Percentiles rank a stretch among this genome's conserved stretches.
phyloP scores from a whole-genome alignment of 2,888 invertebrate genomes.

The Liopterus haemorrhoidalis region DNA sequence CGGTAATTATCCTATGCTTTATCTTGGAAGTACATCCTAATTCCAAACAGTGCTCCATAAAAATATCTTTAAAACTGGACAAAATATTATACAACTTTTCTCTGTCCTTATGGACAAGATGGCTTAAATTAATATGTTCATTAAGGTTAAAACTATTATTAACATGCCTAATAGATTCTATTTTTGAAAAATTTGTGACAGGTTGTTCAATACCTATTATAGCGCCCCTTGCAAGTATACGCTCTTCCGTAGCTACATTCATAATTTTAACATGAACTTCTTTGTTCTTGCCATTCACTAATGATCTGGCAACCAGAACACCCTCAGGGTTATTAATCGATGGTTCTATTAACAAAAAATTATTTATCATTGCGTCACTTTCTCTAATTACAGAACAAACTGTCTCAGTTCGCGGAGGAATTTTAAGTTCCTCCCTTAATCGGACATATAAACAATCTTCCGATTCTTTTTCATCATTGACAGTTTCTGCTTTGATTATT shows the following conservation, averaged over 20 bases:
- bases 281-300: neutral
- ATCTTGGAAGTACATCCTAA: slow-evolving; percentile 13
- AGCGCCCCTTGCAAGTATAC: slow-evolving; percentile 1
- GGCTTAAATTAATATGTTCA: neutral
- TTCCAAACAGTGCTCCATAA: neutral
- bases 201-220: neutral
- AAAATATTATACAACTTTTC: neutral
- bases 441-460: neutral
- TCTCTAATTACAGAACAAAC: slow-evolving; percentile 1
- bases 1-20: slow-evolving; percentile 11
- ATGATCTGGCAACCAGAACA: slow-evolving; percentile 6
- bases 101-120: neutral
- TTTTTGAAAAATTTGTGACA: neutral
- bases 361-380: neutral
- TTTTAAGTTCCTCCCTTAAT: slow-evolving; percentile 6
- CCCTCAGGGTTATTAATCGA: slow-evolving; percentile 6
- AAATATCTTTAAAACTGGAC: slow-evolving; percentile 7
- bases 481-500: too few relatives aligned
- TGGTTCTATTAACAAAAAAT: slow-evolving; percentile 3
- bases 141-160: neutral
- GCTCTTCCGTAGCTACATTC: slow-evolving; percentile 3
- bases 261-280: slow-evolving; percentile 10
- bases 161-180: neutral
- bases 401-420: slow-evolving; percentile 9
- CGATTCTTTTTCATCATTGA: too few relatives aligned